Evolutionary conservation across 2,113 vertebrate genomes (phyloP).

Genomic region (Uria lomvia): DNA sequence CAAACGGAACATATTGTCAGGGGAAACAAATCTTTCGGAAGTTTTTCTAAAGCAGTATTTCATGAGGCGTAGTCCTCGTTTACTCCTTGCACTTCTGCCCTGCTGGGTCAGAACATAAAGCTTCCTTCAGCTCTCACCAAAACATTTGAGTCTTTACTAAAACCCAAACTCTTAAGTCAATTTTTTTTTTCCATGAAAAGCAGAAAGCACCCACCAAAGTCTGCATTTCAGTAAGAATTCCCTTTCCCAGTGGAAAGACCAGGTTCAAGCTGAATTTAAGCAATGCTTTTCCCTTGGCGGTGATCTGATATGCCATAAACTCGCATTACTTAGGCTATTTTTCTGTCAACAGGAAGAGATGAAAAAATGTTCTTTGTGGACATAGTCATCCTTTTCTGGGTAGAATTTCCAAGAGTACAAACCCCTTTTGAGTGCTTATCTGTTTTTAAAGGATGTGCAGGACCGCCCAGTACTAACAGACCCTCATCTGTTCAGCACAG

Average conservation of each 20-base stretch:
- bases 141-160: neutral
- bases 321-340: neutral
- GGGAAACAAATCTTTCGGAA: neutral
- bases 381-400: neutral
- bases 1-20: neutral
- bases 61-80: neutral
- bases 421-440: neutral
- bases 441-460: neutral
- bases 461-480: neutral
- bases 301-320: neutral
- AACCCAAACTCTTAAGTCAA: neutral
- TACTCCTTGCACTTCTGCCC: neutral
- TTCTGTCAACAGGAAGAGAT: neutral
- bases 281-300: neutral
- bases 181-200: neutral
- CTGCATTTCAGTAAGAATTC: neutral
- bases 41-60: neutral
- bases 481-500: neutral
- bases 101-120: neutral
- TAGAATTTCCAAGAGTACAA: neutral
- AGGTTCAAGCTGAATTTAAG: neutral
- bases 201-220: neutral
- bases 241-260: neutral
- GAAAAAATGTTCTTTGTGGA: neutral
- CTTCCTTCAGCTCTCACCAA: neutral